Evolutionary conservation across 2,888 invertebrate species (phyloP), one percentile per base, ranked within the genome.

Genomic region (Trichogramma dendrolimi): DNA sequence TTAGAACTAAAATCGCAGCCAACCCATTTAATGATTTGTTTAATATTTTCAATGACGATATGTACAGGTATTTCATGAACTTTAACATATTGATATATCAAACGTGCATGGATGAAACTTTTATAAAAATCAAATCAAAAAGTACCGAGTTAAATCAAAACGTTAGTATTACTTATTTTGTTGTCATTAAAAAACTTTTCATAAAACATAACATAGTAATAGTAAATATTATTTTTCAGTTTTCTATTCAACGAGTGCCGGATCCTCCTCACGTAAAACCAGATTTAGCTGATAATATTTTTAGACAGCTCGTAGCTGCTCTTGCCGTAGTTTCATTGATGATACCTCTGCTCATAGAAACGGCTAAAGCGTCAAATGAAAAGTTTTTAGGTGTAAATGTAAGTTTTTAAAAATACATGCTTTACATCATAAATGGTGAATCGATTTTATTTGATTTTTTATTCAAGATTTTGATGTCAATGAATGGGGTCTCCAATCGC

Each of bases 341-440:
- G 54, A 72, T 76, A 52, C 71, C 76, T 46, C 67, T 79, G 5
- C 75, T 71, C 44, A 55, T 75, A 42, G 77, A 78, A 68, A 70
- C 72, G 0, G 68, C 70, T 42, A 77, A 71, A 55, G 71, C 75
- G 6, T 69, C 74, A 0, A 75, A 70, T 46, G 78, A 79, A 61
- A 79, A 78, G 56, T 73, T 71, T 53, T 73, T 77, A 54, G 78
- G 79, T 4, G 69, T 78, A 4, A 76, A 73, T 64, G 77, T 77
- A 62, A 65, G 75, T 73, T 64, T 4, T 74, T 63, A 55, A 41
- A 11, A n/a, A 39, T 52, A 40, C 3, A 27, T 27, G 27, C 27
- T 27, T 27, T 27, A 2, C 27, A 27, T 39, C 42, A 10, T 43
- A 10, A 40, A 14, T 49, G 5, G 42, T 49, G n/a, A 10, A 44